Evolutionary conservation across 2,113 vertebrate species (phyloP), one percentile per base, ranked within the genome.

Genomic region (Drymodes brunneopygia): DNA sequence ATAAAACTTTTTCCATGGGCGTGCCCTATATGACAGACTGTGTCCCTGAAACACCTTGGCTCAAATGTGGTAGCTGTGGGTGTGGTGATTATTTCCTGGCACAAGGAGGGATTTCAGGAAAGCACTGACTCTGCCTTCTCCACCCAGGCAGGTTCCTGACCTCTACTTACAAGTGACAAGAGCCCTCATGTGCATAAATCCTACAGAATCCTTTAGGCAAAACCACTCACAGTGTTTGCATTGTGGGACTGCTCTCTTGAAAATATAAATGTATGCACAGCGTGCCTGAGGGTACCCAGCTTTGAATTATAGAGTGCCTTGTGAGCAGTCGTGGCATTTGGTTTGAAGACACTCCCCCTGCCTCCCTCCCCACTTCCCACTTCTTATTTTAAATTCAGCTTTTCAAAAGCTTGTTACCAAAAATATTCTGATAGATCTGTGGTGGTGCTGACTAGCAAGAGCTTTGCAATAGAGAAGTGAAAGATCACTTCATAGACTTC

Each of bases 1-100:
- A 65, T 81, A 93, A 87, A 89, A 90, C 50, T 88, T 72, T 97
- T 95, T 97, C 91, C 94, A 92, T 3, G 40, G 95, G 94, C 11
- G 80, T 90, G 64, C 78, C 86, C 91, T 96, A 45, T 90, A 42
- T 83, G 94, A 86, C 79, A 66, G 92, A 66, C 94, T 81, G 48
- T 96, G 89, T 96, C 96, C 95, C 95, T 95, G 95, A 78, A 95
- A 94, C 90, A 83, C 61, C 96, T 97, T 95, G 94, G 96, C 97
- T 96, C 90, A 67, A 42, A 65, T 91, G 90, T 92, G 85, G 90
- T 81, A 90, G 72, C 73, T 72, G 44, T 94, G 97, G 96, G 91
- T 94, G 95, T 70, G 87, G 96, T 90, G 94, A 95, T 91, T 92
- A 74, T 97, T 98, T 97, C 96, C 97, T 96, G 96, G 96, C 95